These are phyloP conservation scores for Oryzias curvinotus DNA, from an alignment of 2,113 vertebrate genomes.

Conservation along the genomic window DNA sequence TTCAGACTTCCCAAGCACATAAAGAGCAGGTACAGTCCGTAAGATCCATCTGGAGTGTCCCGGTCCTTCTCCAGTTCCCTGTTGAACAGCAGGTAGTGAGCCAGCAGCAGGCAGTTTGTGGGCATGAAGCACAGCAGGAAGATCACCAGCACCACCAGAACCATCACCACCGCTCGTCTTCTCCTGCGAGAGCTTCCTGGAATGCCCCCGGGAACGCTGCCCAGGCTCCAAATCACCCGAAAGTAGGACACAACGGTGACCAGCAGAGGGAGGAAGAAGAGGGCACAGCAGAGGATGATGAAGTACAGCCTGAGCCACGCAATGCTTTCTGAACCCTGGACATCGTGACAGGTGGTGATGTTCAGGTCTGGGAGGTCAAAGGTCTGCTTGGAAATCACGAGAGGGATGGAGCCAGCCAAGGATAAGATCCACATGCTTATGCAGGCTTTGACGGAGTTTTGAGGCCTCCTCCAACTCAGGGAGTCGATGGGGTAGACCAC, in stretches of 20 bases:
- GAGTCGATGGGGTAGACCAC: conserved; percentile 92
- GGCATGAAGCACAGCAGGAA: conserved; percentile 91
- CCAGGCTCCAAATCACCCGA: conserved; percentile 79
- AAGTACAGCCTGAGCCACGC: conserved; percentile 79
- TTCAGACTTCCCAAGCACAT: conserved; percentile 88
- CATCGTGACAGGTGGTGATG: conserved; percentile 87
- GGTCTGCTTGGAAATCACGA: conserved; percentile 84
- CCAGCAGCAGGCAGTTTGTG: conserved; percentile 85
- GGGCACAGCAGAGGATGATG: conserved; percentile 76
- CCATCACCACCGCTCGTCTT: conserved; percentile 83
- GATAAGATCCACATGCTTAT: conserved; percentile 83
- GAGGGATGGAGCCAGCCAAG: conserved; percentile 78
- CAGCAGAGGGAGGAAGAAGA: conserved; percentile 87
- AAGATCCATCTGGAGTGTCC: conserved; percentile 75
- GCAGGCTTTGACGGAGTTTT: conserved; percentile 74
- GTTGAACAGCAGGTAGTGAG: conserved; percentile 80
- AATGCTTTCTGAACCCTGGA: conserved; percentile 35
- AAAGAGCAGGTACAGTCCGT: conserved; percentile 86
- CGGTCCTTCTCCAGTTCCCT: accelerated
- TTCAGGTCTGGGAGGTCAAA: conserved; percentile 68
- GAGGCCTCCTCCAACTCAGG: conserved; percentile 83
- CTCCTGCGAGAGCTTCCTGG: conserved; percentile 72
- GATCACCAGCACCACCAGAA: conserved; percentile 82
- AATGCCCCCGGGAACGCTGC: conserved; percentile 39
- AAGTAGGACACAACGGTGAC: conserved; percentile 82